Evolutionary conservation across 2,797 vertebrate genomes (phyloP), one percentile per base, ranked within the genome.

Genomic region (Todus mexicanus): DNA sequence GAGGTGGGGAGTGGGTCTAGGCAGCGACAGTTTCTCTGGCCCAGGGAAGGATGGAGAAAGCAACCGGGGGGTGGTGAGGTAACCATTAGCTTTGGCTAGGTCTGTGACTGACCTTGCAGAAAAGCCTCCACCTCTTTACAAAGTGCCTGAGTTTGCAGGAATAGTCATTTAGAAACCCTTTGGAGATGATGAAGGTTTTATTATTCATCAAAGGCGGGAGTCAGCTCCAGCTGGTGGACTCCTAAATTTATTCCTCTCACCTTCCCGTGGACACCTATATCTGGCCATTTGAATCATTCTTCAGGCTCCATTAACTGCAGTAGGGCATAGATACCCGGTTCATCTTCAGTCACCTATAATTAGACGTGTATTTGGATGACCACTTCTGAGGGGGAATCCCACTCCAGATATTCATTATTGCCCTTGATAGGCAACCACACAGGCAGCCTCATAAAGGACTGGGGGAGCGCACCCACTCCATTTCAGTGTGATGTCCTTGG

Each of bases 21-120:
- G 31, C 22, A 53, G 38, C 3, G 1, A n/a, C 7, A 33, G 22
- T 7, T 87, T 53, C 70, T 86, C 21, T 11, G 15, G 27, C 13
- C 70, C 35, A 17, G 71, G 26, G 18, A 50, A 29, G 19, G 13
- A 25, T 53, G 50, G 11, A 33, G 13, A 54, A 84, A 48, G 4
- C 0, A 0, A n/a, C n/a, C n/a, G 35, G 16, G 37, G 20, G 17
- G 26, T 22, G 5, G 23, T 42, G 40, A 3, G 1, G 10, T 45
- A 86, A 63, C 43, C 4, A 1, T 37, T 45, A 74, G 5, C 29
- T 77, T 84, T 83, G 48, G 20, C 60, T 85, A 20, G 5, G 6
- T 45, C 33, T 81, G 53, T 47, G 37, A 54, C 5, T 65, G 38
- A 63, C 26, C 35, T 54, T 42, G 35, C 29, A 73, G 63, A 81